A percentile compares a stretch with the other conserved stretches of the same genome.
Evolutionary conservation across 2,888 invertebrate species (phyloP).

Genomic region (Chrysina gloriosa): DNA sequence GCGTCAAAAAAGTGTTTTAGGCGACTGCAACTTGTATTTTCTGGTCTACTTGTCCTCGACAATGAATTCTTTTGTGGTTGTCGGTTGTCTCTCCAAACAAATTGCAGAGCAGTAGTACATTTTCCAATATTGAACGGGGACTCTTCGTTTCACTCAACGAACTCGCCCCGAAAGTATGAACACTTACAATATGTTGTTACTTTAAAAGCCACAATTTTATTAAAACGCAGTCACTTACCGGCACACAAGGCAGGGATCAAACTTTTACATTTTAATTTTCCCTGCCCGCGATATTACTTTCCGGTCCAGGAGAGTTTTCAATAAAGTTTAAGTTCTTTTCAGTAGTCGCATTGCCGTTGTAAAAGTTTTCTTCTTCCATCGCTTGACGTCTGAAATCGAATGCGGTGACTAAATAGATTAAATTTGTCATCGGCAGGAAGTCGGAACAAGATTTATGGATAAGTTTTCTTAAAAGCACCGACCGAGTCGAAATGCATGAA

Average conservation of each 20-base stretch:
- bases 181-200: constrained; percentile 47
- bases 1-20: constrained; percentile 6
- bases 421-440: constrained; percentile 38
- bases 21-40: not conserved
- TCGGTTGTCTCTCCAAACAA: constrained; percentile 9
- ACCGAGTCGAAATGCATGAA: constrained; percentile 13
- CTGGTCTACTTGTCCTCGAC: constrained; percentile 9
- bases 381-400: constrained; percentile 34
- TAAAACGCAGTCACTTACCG: constrained; percentile 47
- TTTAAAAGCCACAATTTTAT: constrained; percentile 52
- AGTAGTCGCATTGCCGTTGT: constrained; percentile 9
- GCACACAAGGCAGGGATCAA: not conserved
- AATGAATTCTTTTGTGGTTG: not conserved
- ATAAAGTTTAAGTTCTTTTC: constrained; percentile 28
- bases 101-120: constrained; percentile 4
- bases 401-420: constrained; percentile 39
- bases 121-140: constrained; percentile 5
- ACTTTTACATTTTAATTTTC: constrained; percentile 35
- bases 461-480: constrained; percentile 33
- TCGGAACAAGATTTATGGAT: constrained; percentile 35
- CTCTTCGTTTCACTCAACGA: constrained; percentile 1
- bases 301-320: constrained; percentile 15
- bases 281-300: constrained; percentile 29
- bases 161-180: constrained; percentile 1
- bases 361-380: constrained; percentile 33